Evolutionary conservation across 2,888 invertebrate species (phyloP).

Genomic region (Cyrtodaria siliqua): DNA sequence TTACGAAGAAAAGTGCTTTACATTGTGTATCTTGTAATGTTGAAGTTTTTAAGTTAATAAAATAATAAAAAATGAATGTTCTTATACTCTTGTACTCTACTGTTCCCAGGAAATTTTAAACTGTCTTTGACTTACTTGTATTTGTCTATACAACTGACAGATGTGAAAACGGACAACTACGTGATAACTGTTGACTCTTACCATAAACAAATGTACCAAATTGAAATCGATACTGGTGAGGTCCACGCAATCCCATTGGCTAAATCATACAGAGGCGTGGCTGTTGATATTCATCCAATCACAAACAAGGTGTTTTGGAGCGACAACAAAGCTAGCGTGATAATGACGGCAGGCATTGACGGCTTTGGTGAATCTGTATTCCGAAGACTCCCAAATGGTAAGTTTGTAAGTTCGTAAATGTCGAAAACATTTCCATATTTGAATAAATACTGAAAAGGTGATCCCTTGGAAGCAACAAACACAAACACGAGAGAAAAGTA

Average conservation of each 20-base stretch:
- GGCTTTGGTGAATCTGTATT: slow-evolving; percentile 69
- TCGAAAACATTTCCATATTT: neutral
- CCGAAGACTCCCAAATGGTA: slow-evolving; percentile 67
- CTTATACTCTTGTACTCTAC: too few species aligned
- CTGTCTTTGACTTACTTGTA: too few species aligned
- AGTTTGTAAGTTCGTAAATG: neutral
- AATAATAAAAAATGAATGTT: too few species aligned
- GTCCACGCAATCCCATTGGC: slow-evolving; percentile 72
- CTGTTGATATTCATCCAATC: slow-evolving; percentile 94
- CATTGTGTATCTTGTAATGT: too few species aligned
- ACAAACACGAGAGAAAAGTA: too few species aligned
- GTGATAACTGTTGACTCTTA: slow-evolving; percentile 82
- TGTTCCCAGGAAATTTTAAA: too few species aligned
- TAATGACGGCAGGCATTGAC: slow-evolving; percentile 75
- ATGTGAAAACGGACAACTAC: slow-evolving; percentile 74
- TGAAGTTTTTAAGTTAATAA: too few species aligned
- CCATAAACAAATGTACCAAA: slow-evolving; percentile 91
- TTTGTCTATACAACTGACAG: too few species aligned
- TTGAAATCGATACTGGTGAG: slow-evolving; percentile 90
- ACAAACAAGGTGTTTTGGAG: slow-evolving; percentile 91
- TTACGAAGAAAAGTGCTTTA: too few species aligned
- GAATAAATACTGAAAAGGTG: too few species aligned
- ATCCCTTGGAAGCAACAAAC: too few species aligned
- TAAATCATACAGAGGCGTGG: slow-evolving; percentile 90
- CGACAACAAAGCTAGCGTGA: slow-evolving; percentile 88